Conservation (phyloP, 2,888 invertebrate species). For the Micoletzkya japonica region DNA sequence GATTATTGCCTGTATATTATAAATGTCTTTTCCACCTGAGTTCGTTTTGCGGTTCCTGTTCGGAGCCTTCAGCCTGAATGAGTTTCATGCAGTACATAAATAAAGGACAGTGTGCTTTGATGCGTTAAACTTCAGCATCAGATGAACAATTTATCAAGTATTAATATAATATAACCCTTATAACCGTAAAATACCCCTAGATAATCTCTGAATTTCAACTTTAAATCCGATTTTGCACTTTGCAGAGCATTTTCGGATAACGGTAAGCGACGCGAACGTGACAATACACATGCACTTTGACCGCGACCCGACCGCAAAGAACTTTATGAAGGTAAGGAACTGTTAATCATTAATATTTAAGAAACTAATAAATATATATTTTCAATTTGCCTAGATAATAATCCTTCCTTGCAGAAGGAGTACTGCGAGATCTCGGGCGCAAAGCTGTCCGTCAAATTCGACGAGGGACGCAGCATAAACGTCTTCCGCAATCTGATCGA, state of each 20-base stretch:
- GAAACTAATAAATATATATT: too few relatives aligned
- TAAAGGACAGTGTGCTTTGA: neutral
- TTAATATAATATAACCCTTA: too few relatives aligned
- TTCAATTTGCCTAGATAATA: neutral
- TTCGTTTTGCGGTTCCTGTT: neutral
- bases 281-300: constrained; percentile 22
- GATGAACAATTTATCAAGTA: too few relatives aligned
- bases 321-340: constrained; percentile 5
- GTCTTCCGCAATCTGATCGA: constrained; percentile 11
- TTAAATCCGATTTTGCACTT: too few relatives aligned
- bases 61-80: neutral
- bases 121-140: too few relatives aligned
- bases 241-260: neutral
- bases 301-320: constrained; percentile 8
- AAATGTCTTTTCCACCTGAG: neutral
- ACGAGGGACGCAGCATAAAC: constrained; percentile 14
- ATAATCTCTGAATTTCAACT: too few relatives aligned
- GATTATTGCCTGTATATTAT: neutral
- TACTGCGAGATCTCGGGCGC: constrained; percentile 14
- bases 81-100: neutral
- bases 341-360: too few relatives aligned
- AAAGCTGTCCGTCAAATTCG: neutral
- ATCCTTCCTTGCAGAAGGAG: constrained; percentile 6
- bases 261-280: constrained; percentile 7
- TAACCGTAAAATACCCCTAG: too few relatives aligned